These are phyloP conservation scores for Athalia rosae DNA, from an alignment of 2,888 invertebrate genomes.

Conservation along the genomic window DNA sequence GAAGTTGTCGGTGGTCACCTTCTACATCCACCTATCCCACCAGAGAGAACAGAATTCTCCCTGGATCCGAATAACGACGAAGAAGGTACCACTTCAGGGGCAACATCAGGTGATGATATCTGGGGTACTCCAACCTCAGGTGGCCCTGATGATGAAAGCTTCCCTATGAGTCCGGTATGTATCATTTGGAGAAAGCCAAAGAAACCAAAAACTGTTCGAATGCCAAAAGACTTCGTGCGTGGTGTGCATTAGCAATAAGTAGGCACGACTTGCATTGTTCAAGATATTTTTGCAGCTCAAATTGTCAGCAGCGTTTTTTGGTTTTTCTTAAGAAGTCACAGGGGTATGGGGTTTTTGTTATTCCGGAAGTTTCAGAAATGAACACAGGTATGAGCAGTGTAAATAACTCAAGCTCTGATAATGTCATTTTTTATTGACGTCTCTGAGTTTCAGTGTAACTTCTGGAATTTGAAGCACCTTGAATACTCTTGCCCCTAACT, in stretches of 20 bases:
- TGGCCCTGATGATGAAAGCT: slow-evolving; percentile 85
- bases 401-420: no score
- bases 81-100: slow-evolving; percentile 89
- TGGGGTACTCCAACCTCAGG: slow-evolving; percentile 94
- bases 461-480: no score
- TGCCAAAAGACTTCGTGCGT: neutral
- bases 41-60: slow-evolving; percentile 69
- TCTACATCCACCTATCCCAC: slow-evolving; percentile 68
- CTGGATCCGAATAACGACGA: slow-evolving; percentile 75
- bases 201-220: neutral
- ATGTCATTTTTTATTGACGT: no score
- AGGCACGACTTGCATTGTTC: neutral
- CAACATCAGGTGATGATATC: slow-evolving; percentile 89
- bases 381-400: no score
- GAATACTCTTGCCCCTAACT: no score
- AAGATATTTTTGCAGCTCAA: no score
- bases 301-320: no score
- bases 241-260: neutral
- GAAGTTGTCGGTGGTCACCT: slow-evolving; percentile 73
- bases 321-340: no score
- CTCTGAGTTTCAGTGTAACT: no score
- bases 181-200: slow-evolving; percentile 7
- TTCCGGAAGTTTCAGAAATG: no score
- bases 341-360: no score
- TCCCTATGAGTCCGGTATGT: slow-evolving; percentile 69